Base-by-base conservation (phyloP, 2,888 invertebrate genomes). In the Lasioglossum vierecki region DNA sequence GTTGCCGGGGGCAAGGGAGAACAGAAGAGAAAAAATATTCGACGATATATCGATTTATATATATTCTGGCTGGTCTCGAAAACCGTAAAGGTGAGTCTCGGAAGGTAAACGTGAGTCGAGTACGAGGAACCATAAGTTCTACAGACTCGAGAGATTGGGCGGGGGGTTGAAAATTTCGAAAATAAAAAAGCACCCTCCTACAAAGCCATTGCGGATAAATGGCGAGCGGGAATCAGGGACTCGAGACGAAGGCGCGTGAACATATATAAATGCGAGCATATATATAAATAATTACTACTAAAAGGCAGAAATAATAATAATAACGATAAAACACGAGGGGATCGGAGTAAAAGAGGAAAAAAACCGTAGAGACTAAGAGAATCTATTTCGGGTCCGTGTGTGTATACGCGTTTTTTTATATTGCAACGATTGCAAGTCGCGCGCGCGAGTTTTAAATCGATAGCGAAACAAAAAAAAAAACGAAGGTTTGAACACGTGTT, bases 351-450 rank as follows among this genome's bases (percentile, higher is more conserved):
- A 74, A 44, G 26, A 60, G 72, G 68, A 44, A 73, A 78, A 26
- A 73, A 79, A 26, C 63, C 83, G 80, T 86, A 86, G 83, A 74
- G 73, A 76, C 60, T 83, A 87, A 89, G 88, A 89, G 86, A 91
- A 87, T 92, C 90, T 91, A 92, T 93, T 93, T 93, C 91, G 91
- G 91, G 92, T 91, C 89, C 91, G 91, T 92, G 92, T 92, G 93
- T 92, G 92, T 91, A 91, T 83, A 87, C 87, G 87, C 87, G 87
- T 87, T 87, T 87, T 87, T 87, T 87, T 87, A 87, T 87, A 87
- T 87, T 79, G 83, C 87, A 83, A 86, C 83, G 76, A 85, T 63
- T 76, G 77, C 82, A 68, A 86, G 79, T 77, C 86, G 82, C 74
- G 85, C 78, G 86, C 85, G 81, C 78, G 82, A 79, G 79, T 86